Evolutionary conservation across 1,140 invertebrate genomes (phyloP).

Genomic region (Condylostylus longicornis): DNA sequence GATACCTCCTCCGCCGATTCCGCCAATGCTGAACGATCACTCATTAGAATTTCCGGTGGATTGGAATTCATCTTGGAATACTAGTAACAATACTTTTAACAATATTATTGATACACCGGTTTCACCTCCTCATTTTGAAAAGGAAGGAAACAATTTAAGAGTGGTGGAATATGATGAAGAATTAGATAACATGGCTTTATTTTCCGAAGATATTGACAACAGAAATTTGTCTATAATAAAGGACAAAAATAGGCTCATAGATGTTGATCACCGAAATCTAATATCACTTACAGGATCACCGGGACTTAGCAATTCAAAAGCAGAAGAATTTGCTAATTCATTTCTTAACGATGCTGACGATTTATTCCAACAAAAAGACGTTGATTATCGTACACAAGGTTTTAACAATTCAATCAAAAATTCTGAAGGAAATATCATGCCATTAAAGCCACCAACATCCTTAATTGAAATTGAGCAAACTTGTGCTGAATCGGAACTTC

Average conservation of each 20-base stretch:
- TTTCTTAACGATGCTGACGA: not conserved
- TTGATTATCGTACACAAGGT: not conserved
- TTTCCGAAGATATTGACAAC: conserved; percentile 39
- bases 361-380: not conserved
- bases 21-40: conserved; percentile 9
- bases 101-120: conserved; percentile 40
- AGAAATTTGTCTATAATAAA: conserved; percentile 18
- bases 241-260: conserved; percentile 32
- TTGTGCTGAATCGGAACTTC: not conserved
- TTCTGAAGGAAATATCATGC: not conserved
- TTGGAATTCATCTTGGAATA: conserved; percentile 27
- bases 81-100: conserved; percentile 11
- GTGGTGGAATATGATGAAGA: conserved; percentile 39
- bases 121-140: conserved; percentile 50
- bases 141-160: conserved; percentile 33
- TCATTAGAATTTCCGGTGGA: conserved; percentile 27
- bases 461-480: conserved; percentile 1
- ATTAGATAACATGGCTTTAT: conserved; percentile 22
- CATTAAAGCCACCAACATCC: not conserved
- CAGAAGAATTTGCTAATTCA: conserved; percentile 6
- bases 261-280: conserved; percentile 70
- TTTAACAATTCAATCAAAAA: not conserved
- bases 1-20: conserved; percentile 33
- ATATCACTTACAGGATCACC: conserved; percentile 65
- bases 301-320: conserved; percentile 27